Percentiles rank a stretch among this genome's conserved stretches.
Conservation (phyloP, 1,140 invertebrate species). For the Drosophila teissieri region DNA sequence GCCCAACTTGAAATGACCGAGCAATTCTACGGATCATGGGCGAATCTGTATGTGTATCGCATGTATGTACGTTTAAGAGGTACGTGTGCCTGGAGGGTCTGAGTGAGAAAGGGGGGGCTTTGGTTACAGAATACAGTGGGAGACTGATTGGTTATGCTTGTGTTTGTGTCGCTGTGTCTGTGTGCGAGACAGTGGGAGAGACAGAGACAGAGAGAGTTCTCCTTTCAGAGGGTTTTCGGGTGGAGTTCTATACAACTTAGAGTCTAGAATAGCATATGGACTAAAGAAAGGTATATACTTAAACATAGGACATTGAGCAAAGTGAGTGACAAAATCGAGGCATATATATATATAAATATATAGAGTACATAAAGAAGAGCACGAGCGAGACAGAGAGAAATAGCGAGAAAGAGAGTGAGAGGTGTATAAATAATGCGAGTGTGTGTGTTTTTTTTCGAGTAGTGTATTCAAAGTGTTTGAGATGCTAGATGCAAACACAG, state of each 20-base stretch:
- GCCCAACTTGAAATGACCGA: constrained; percentile 38
- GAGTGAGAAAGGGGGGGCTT: constrained; percentile 18
- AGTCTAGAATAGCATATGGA: constrained; percentile 54
- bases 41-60: constrained; percentile 16
- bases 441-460: constrained; percentile 1
- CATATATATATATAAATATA: constrained; percentile 7
- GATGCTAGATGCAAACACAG: constrained; percentile 36
- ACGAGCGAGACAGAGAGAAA: constrained; percentile 29
- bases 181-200: constrained; percentile 34
- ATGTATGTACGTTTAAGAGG: constrained; percentile 24
- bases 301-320: constrained; percentile 34
- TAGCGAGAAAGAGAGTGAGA: constrained; percentile 11
- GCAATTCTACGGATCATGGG: constrained; percentile 34
- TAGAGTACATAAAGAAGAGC: constrained; percentile 16
- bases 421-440: constrained; percentile 36
- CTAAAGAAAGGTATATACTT: constrained; percentile 55
- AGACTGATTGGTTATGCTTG: constrained; percentile 29
- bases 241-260: constrained; percentile 66
- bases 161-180: constrained; percentile 28
- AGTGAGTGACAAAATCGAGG: constrained; percentile 32
- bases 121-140: constrained; percentile 64
- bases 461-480: constrained; percentile 44
- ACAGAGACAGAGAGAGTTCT: constrained; percentile 48
- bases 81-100: constrained; percentile 44
- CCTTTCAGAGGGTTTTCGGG: constrained; percentile 29